Base-by-base conservation (phyloP, 2,113 vertebrate species). In the Zosterops lateralis region DNA sequence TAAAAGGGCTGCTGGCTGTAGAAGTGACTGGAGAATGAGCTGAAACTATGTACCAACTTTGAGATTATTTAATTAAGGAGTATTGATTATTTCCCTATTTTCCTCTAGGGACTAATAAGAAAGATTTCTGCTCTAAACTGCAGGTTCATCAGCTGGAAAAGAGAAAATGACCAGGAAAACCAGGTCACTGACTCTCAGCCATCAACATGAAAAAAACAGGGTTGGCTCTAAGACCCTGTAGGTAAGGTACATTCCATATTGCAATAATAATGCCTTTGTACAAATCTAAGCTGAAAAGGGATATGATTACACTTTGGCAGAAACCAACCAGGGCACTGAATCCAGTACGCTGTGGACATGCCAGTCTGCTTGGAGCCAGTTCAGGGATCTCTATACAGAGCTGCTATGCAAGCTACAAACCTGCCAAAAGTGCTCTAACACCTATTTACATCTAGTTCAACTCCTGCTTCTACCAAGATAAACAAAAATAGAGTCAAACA, bases 201-300 rank as follows among this genome's bases (percentile, higher is more conserved):
- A 68, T 47, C 88, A 81, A 42, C 68, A 50, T 10, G 61, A 87
- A 78, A 90, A 95, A 86, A 89, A 36, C 14, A 42, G 73, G 66
- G 53, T 4, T 89, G 70, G 66, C 61, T 84, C 57, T 50, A 45
- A 71, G 73, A 89, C 61, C 36, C 48, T 74, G 19, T 9, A 87
- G 93, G 76, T 92, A 75, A 87, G 48, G 74, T 84, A 89, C 61
- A 61, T 95, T 93, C 80, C 85, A 79, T 82, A 67, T 28, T 57
- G 91, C 62, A 94, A 94, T 94, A 96, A 92, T 96, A 93, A 95
- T 93, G 89, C 57, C 76, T 94, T 95, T 96, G 95, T 95, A 95
- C 73, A 94, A 71, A 58, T 29, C 47, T 60, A 56, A 84, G 14
- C 47, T 86, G 76, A 83, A 94, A 86, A n/a, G 67, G 85, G 82